These are phyloP conservation scores for Carassius auratus DNA, from an alignment of 2,113 vertebrate genomes.

Conservation along the genomic window DNA sequence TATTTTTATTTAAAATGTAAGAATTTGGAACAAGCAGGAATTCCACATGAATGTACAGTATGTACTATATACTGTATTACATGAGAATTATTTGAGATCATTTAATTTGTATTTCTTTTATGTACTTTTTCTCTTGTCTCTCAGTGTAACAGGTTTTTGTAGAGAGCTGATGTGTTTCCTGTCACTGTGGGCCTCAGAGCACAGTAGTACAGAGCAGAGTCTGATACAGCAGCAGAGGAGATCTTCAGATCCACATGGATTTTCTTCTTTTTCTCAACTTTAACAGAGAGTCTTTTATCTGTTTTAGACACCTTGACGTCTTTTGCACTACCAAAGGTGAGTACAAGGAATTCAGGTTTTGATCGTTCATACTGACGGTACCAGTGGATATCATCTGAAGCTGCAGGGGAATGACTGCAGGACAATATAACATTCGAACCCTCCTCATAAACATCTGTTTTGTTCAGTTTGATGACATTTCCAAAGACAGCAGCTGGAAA, in stretches of 20 bases:
- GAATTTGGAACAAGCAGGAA: background rate
- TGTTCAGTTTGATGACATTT: background rate
- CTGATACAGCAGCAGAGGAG: background rate
- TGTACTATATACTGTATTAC: no score
- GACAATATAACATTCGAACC: background rate
- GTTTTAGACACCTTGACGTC: background rate
- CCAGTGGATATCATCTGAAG: background rate
- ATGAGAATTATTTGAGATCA: background rate
- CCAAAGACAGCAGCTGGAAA: background rate
- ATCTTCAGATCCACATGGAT: background rate
- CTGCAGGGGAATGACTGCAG: background rate
- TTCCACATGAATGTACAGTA: no score
- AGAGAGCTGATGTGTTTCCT: constrained; percentile 1
- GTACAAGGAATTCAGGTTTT: constrained; percentile 22
- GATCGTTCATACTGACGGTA: background rate
- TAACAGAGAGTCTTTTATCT: background rate
- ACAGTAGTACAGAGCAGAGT: background rate
- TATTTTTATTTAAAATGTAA: background rate
- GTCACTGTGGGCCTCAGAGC: background rate
- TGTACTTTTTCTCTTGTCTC: background rate
- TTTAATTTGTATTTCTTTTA: no score
- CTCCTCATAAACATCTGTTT: background rate
- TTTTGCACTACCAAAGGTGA: background rate
- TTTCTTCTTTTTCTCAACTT: background rate
- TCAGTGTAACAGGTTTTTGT: constrained; percentile 18